Base-by-base conservation (phyloP, 2,113 vertebrate species). In the cattle (Bos taurus) region DNA sequence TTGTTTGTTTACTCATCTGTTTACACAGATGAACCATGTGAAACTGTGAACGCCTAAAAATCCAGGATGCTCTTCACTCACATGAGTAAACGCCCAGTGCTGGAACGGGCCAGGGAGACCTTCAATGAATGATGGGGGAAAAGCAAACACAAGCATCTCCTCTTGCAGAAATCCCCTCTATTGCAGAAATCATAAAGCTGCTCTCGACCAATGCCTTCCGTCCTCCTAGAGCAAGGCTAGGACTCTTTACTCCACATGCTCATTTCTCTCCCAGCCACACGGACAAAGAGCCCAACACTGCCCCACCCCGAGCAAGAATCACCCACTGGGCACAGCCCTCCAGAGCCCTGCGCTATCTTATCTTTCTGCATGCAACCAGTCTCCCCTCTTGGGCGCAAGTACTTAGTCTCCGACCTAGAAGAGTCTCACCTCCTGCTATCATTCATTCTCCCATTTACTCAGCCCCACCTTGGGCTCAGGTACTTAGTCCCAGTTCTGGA, bases 31-130 rank as follows among this genome's bases (percentile, higher is more conserved):
- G 67, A 71, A 71, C 19, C 11, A 23, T 25, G 40, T 6, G 33
- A 71, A 89, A 91, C 77, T n/a, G 40, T 87, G 81, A 94, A 80
- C 16, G 74, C 93, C 16, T 48, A 62, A 90, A 90, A 97, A 88
- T 77, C 13, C 80, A 74, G 54, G 88, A 25, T 77, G n/a, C 77
- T 74, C 52, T 33, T 67, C 21, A 19, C 2, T 90, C 86, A 26
- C 54, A 26, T 82, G 5, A 40, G 50, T 14, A 19, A 82, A 62
- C 8, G 3, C 25, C 74, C 78, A 5, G 10, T n/a, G 64, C 64
- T 89, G 77, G 60, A 15, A 57, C 15, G 15, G 60, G n/a, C 26
- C 5, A 50, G 56, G 62, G 64, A 57, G 81, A 15, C 26, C 89
- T 84, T 83, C 60, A 40, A 3, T 9, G 67, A n/a, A 57, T 12